Conservation (phyloP, 2,888 invertebrate species). For the Mesorhabditis belari region DNA sequence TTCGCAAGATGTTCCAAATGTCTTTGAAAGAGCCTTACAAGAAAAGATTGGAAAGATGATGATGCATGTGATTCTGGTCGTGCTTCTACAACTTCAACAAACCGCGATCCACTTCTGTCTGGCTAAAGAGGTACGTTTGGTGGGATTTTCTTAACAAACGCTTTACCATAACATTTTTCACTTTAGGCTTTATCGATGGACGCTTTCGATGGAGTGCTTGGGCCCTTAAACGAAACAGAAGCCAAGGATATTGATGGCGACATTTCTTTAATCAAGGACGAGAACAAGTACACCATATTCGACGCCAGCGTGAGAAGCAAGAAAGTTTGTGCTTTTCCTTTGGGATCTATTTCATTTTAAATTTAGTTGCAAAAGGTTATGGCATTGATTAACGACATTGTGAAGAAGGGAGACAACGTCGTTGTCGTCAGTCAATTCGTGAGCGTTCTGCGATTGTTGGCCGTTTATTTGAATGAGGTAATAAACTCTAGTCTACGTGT, state of each 20-base stretch:
- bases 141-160: neutral
- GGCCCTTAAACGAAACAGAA: conserved; percentile 8
- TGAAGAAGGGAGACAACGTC: conserved; percentile 23
- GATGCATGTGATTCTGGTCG: conserved; percentile 61
- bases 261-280: neutral
- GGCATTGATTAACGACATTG: conserved; percentile 15
- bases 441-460: conserved; percentile 70
- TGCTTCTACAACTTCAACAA: conserved; percentile 77
- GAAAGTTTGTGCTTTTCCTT: too few species aligned
- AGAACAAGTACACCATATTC: neutral
- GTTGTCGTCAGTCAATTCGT: conserved; percentile 89
- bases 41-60: neutral
- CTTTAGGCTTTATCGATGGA: conserved; percentile 38
- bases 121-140: conserved; percentile 60
- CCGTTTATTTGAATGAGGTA: conserved; percentile 60
- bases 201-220: conserved; percentile 38
- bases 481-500: too few species aligned
- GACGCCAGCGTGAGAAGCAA: neutral
- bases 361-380: conserved; percentile 15
- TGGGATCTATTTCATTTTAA: too few species aligned
- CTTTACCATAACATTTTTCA: too few species aligned
- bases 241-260: conserved; percentile 4
- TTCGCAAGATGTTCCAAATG: too few species aligned
- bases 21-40: neutral
- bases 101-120: conserved; percentile 81